A percentile compares a stretch with the other conserved stretches of the same genome.
Evolutionary conservation across 2,888 invertebrate species (phyloP).

Genomic region (Leptinotarsa tumamoca): DNA sequence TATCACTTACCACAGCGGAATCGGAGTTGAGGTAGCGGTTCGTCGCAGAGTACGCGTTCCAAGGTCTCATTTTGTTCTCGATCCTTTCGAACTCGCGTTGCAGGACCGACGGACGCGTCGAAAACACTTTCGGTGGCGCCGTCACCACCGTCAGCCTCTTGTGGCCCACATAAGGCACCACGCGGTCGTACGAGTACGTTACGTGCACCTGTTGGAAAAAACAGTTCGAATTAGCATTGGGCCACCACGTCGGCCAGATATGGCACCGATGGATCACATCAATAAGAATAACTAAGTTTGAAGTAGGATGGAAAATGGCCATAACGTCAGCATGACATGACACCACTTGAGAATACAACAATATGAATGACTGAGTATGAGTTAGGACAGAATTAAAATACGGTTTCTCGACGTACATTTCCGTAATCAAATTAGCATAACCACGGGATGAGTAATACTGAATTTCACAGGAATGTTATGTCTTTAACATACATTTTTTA

Average conservation of each 20-base stretch:
- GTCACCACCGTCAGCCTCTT: conserved; percentile 74
- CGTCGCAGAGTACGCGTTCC: conserved; percentile 74
- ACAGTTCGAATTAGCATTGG: not conserved
- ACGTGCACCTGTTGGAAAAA: conserved; percentile 62
- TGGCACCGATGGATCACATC: not conserved
- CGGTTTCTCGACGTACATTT: too few species aligned
- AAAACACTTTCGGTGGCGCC: conserved; percentile 71
- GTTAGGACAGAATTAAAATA: too few species aligned
- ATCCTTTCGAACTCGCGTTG: conserved; percentile 78
- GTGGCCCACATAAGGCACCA: conserved; percentile 67
- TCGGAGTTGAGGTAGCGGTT: conserved; percentile 85
- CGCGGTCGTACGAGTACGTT: conserved; percentile 65
- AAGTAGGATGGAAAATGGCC: too few species aligned
- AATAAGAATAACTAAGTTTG: too few species aligned
- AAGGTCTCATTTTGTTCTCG: conserved; percentile 74
- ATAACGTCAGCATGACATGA: too few species aligned
- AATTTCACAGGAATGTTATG: too few species aligned
- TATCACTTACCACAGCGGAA: conserved; percentile 75
- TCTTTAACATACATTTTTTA: too few species aligned
- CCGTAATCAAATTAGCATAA: too few species aligned
- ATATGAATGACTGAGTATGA: too few species aligned
- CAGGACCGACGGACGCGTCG: conserved; percentile 76
- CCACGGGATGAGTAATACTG: too few species aligned
- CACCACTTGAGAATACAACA: too few species aligned
- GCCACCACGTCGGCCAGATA: not conserved